A percentile compares a stretch with the other conserved stretches of the same genome.
Evolutionary conservation across 2,797 vertebrate genomes (phyloP).

Genomic region (Premnoplex brunnescens): DNA sequence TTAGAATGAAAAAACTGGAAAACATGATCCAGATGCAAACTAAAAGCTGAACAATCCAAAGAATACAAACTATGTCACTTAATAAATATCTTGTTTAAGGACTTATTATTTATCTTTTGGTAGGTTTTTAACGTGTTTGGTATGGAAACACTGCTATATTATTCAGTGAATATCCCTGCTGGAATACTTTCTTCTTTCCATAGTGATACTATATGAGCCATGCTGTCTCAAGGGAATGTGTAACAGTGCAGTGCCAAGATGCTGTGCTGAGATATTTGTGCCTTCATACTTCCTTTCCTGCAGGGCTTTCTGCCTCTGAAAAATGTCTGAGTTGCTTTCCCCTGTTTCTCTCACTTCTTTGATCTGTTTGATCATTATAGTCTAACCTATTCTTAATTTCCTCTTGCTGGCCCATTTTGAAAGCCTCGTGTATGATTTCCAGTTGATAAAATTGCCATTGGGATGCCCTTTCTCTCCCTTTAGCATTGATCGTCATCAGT

Average conservation of each 20-base stretch:
- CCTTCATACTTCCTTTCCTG: background rate
- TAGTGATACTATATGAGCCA: background rate
- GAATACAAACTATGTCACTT: background rate
- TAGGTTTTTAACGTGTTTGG: background rate
- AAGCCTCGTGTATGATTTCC: background rate
- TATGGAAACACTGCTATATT: background rate
- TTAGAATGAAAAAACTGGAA: background rate
- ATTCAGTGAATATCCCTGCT: background rate
- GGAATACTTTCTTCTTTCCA: background rate
- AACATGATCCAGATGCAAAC: background rate
- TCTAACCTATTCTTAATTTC: background rate
- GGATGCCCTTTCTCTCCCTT: constrained; percentile 16
- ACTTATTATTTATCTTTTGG: background rate
- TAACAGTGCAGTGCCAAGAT: background rate
- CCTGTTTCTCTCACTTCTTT: background rate
- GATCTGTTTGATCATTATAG: background rate
- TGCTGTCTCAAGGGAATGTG: background rate
- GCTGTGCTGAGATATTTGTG: background rate
- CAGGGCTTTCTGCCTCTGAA: background rate
- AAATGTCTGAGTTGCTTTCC: background rate
- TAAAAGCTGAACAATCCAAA: background rate
- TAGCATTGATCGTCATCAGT: background rate
- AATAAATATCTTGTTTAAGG: background rate
- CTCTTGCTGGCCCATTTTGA: background rate
- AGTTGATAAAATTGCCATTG: constrained; percentile 26